Percentiles rank a stretch among this genome's conserved stretches.
Evolutionary conservation across 2,113 vertebrate species (phyloP).

Genomic region (Poeciliopsis turrubarensis): DNA sequence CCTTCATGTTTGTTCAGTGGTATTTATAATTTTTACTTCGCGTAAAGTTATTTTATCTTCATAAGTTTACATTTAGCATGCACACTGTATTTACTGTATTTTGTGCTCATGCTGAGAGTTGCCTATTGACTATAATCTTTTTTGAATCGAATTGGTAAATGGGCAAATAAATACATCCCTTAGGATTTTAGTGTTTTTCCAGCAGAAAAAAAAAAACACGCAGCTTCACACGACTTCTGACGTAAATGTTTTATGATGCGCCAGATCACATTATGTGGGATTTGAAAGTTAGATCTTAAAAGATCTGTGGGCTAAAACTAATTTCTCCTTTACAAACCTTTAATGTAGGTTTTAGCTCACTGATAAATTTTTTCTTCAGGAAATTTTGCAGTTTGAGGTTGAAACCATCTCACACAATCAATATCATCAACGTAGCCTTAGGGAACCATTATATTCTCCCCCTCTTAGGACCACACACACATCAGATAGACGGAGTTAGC

Average conservation of each 20-base stretch:
- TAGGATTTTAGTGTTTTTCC: too few relatives aligned
- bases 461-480: background rate
- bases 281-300: background rate
- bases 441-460: background rate
- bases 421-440: background rate
- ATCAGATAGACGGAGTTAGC: conserved; percentile 14
- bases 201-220: too few relatives aligned
- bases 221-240: background rate
- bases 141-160: too few relatives aligned
- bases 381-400: background rate
- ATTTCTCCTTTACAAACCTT: background rate
- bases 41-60: too few relatives aligned
- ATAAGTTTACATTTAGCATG: background rate
- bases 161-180: too few relatives aligned
- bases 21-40: background rate
- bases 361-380: background rate
- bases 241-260: background rate
- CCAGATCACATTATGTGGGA: background rate
- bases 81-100: too few relatives aligned
- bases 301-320: background rate
- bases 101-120: too few relatives aligned
- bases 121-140: too few relatives aligned
- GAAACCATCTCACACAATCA: background rate
- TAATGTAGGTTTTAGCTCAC: background rate
- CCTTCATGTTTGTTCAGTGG: background rate